These are phyloP conservation scores for Pachypsylla venusta DNA, from an alignment of 1,140 invertebrate genomes.

Conservation along the genomic window DNA sequence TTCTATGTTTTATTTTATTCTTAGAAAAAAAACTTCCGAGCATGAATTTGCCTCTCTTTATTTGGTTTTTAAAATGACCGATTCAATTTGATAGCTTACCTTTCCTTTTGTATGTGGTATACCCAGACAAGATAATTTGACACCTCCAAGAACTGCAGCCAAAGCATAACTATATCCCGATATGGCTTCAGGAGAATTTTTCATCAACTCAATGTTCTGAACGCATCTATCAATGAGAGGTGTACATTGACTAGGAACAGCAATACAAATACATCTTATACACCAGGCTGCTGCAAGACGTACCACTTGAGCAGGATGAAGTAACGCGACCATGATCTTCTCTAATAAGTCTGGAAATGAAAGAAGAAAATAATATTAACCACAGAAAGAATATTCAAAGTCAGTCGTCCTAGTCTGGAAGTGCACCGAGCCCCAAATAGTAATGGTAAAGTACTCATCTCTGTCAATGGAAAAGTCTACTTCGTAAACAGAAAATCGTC, in stretches of 20 bases:
- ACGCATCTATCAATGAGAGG: constrained; percentile 78
- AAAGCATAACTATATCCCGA: constrained; percentile 86
- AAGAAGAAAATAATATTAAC: background rate
- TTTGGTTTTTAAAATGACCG: too few relatives aligned
- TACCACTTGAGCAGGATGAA: constrained; percentile 85
- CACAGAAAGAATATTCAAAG: too few relatives aligned
- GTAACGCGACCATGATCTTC: constrained; percentile 58
- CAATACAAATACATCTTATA: constrained; percentile 75
- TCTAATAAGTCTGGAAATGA: constrained; percentile 34
- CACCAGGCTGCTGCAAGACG: constrained; percentile 89
- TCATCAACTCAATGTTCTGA: constrained; percentile 70
- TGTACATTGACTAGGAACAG: constrained; percentile 84
- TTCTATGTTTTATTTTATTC: too few relatives aligned
- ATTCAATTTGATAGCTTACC: constrained; percentile 40
- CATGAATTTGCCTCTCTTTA: too few relatives aligned
- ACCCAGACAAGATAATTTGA: constrained; percentile 77
- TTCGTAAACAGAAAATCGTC: too few relatives aligned
- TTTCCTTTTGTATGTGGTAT: constrained; percentile 94
- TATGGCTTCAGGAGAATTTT: constrained; percentile 85
- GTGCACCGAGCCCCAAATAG: too few relatives aligned
- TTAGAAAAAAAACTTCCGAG: too few relatives aligned
- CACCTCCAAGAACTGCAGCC: constrained; percentile 82
- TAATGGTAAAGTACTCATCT: too few relatives aligned
- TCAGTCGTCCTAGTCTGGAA: too few relatives aligned
- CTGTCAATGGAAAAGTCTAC: too few relatives aligned